Evolutionary conservation across 2,888 invertebrate species (phyloP), one percentile per base, ranked within the genome.

Genomic region (Acleris emargana): DNA sequence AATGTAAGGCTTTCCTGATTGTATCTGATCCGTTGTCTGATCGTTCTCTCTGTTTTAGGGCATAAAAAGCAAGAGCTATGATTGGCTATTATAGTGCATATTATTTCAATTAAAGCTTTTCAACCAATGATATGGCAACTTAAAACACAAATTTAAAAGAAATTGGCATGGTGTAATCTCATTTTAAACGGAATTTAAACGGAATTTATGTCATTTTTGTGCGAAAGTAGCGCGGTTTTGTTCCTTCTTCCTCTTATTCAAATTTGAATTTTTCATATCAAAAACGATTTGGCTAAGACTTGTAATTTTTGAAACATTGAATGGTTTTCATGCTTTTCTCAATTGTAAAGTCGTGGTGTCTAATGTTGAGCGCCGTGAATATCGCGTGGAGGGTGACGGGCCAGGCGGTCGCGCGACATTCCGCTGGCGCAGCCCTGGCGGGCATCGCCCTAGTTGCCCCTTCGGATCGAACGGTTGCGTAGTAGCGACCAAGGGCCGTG

Each of bases 391-490:
- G 55, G 62, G 58, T 61, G 64, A 71, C 77, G 80, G 78, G 77
- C 69, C 71, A 76, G 73, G 79, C 75, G 76, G 73, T 75, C 76
- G 78, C 81, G 81, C 79, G 87, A 82, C 89, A 88, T 87, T 88
- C 89, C 88, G 86, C 81, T 86, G 86, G 89, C 92, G 88, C 91
- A 89, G 90, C 91, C 89, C 93, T 91, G 88, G 84, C 87, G 86
- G 89, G 85, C 88, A 86, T 87, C 90, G 90, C 84, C 86, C 88
- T 86, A 87, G 86, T 88, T 89, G 92, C 89, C 88, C 87, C 89
- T 84, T 86, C 91, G 91, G 89, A 91, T 89, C 90, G 88, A 88
- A 85, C 87, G 84, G 86, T 89, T 88, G 87, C 90, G 89, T 89
- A 89, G 88, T 87, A 83, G 79, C 81, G 82, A 77, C 77, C 76